Conservation (phyloP, 2,113 vertebrate genomes). For the Prionailurus bengalensis region DNA sequence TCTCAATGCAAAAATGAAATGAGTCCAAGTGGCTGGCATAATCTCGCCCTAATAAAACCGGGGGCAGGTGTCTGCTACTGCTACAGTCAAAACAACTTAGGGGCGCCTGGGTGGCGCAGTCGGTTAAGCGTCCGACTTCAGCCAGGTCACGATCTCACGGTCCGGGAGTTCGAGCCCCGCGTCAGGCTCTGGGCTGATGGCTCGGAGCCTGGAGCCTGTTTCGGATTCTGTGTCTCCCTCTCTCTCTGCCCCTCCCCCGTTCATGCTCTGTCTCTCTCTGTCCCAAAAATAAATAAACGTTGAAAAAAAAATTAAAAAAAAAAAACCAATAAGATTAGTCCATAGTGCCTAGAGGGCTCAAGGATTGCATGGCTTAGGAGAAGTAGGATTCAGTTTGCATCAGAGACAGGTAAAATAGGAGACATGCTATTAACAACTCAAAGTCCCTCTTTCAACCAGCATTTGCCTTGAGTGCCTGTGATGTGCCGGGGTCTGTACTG, state of each 20-base stretch:
- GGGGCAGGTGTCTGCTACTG: constrained; percentile 46
- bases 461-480: constrained; percentile 23
- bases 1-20: constrained; percentile 52
- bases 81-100: constrained; percentile 67
- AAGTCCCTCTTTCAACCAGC: constrained; percentile 29
- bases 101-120: too few relatives aligned
- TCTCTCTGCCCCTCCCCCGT: too few relatives aligned
- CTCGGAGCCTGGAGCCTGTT: too few relatives aligned
- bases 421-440: constrained; percentile 51
- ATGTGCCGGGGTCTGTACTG: not conserved
- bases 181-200: too few relatives aligned
- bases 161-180: too few relatives aligned
- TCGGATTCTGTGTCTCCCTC: too few relatives aligned
- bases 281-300: too few relatives aligned
- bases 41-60: constrained; percentile 69
- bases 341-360: constrained; percentile 38
- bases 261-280: too few relatives aligned
- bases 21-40: constrained; percentile 62
- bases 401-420: constrained; percentile 52
- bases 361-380: constrained; percentile 33
- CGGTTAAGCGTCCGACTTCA: too few relatives aligned
- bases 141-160: too few relatives aligned
- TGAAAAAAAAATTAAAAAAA: too few relatives aligned
- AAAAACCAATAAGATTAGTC: constrained; percentile 61
- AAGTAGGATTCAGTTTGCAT: constrained; percentile 67